Evolutionary conservation across 2,797 vertebrate species (phyloP), one percentile per base, ranked within the genome.

Genomic region (Acrossocheilus fasciatus): DNA sequence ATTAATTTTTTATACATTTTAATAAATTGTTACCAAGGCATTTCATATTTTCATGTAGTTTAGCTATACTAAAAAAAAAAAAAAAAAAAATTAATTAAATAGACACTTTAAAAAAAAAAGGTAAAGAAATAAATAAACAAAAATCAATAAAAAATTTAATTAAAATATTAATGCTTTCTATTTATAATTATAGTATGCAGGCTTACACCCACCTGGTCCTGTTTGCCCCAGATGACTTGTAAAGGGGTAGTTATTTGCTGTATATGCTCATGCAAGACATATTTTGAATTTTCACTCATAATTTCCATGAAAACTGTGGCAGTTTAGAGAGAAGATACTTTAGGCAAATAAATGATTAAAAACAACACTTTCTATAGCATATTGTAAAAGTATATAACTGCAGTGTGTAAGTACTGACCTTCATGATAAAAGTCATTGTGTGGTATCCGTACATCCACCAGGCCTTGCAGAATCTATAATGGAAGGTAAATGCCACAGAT

Each of bases 201-300:
- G 41, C 17, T 74, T 17, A 79, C 18, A 81, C 84, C 0, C 95
- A 99, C 98, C 98, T 99, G 97, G 91, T 99, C 98, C 92, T 98
- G 96, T 91, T 97, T 98, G 36, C 98, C 98, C 98, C 98, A 99
- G 92, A 99, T 98, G 89, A 99, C 95, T 93, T 98, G 98, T 0
- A 98, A 94, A 0, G 97, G 96, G 1, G 92, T 96, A 87, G 95
- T 95, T 92, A 99, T 99, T 92, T 96, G 96, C 91, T 94, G 95
- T 94, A 99, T 95, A 91, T 98, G 95, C 87, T 98, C 95, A 4
- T 99, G 96, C 85, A 99, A 96, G 57, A 95, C 94, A 87, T 96
- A 95, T 92, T 95, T 96, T 17, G 97, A 99, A 79, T 96, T 96
- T 83, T 98, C 96, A 87, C 87, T 92, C 57, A 88, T 87, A 6